Base-by-base conservation (phyloP, 2,797 vertebrate species). In the Sebastes oblongus region DNA sequence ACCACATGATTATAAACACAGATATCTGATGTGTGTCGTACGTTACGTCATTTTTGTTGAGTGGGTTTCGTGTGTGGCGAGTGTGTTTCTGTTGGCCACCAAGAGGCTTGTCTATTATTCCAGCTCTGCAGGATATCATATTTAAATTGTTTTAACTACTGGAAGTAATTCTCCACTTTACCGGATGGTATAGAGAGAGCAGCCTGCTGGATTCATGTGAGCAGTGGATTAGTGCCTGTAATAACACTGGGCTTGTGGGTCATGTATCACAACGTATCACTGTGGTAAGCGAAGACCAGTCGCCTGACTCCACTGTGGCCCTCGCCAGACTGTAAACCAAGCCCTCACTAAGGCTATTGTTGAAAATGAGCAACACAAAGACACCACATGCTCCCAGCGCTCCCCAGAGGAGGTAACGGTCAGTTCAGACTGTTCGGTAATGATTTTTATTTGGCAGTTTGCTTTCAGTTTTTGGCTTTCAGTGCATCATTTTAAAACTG, bases 251-350 rank as follows among this genome's bases (percentile, higher is more conserved):
- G 76, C 80, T 86, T 80, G 77, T 75, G 85, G 84, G 83, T 87
- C 79, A 81, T n/a, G n/a, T n/a, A n/a, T n/a, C n/a, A 90, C 90
- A 90, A 68, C 77, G 74, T 88, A 82, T 91, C 88, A 32, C 60
- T 88, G 80, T 77, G 78, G 89, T 91, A 89, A 86, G 79, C 72
- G 82, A 80, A 89, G 81, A 85, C 68, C 84, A 52, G 85, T 87
- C 32, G 82, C 75, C 80, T 78, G 81, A 87, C 82, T 89, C 65
- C 56, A 12, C 78, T n/a, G 71, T 29, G 75, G 64, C 65, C 71
- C 64, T 69, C 8, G 62, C 81, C 88, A 86, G 81, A 75, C 79
- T 90, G 91, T 93, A 93, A 94, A 87, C 82, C 72, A 83, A 94
- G 72, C 79, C 91, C 82, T 91, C 83, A 90, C 85, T 86, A 5